Evolutionary conservation across 2,113 vertebrate species (phyloP).

Genomic region (Strigops habroptila): DNA sequence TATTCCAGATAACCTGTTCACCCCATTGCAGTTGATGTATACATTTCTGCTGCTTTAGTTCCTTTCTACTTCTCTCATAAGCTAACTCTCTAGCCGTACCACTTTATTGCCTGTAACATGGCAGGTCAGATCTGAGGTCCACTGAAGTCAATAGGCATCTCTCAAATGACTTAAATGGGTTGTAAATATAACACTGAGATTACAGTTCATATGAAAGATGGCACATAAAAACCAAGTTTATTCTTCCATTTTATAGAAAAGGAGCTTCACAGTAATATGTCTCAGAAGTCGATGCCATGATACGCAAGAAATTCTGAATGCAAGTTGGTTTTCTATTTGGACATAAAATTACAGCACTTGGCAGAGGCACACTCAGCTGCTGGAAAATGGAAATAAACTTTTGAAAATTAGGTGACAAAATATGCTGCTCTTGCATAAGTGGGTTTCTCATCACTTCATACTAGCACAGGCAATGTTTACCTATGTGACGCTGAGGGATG

Average conservation of each 20-base stretch:
- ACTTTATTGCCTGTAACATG: background rate
- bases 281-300: background rate
- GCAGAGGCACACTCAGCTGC: background rate
- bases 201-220: background rate
- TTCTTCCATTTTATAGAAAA: background rate
- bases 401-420: background rate
- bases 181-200: background rate
- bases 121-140: background rate
- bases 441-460: constrained; percentile 7
- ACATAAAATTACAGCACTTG: background rate
- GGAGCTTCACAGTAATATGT: background rate
- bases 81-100: background rate
- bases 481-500: constrained; percentile 25
- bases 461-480: constrained; percentile 54
- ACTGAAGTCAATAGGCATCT: background rate
- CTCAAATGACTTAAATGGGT: background rate
- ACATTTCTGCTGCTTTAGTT: background rate
- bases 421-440: constrained; percentile 15
- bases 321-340: background rate
- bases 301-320: background rate
- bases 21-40: background rate
- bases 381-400: constrained; percentile 16
- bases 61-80: background rate
- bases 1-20: background rate
- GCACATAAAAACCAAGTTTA: background rate